Conservation (phyloP, 1,140 invertebrate genomes). For the Mactra quadrangularis region DNA sequence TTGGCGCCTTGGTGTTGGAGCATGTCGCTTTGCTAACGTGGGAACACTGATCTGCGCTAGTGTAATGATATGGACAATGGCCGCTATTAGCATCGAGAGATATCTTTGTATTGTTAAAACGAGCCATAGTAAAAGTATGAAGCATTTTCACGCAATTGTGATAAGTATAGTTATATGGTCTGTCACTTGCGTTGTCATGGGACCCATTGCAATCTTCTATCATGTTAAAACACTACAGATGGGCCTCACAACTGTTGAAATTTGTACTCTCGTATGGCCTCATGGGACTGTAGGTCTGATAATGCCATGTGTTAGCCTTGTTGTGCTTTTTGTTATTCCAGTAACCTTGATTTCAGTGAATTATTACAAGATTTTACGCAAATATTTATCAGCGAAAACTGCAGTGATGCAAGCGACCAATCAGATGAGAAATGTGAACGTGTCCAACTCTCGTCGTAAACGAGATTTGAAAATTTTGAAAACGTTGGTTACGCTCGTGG, state of each 20-base stretch:
- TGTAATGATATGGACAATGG: slow-evolving; percentile 79
- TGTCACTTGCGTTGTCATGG: slow-evolving; percentile 55
- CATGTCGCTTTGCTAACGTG: slow-evolving; percentile 72
- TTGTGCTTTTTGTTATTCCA: slow-evolving; percentile 71
- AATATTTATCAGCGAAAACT: slow-evolving; percentile 65
- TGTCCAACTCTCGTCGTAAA: slow-evolving; percentile 28
- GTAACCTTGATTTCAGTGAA: slow-evolving; percentile 66
- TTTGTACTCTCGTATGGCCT: slow-evolving; percentile 78
- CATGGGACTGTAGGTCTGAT: slow-evolving; percentile 62
- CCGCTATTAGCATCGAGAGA: slow-evolving; percentile 77
- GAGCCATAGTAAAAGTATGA: slow-evolving; percentile 52
- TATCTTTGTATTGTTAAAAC: slow-evolving; percentile 71
- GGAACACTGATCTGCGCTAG: slow-evolving; percentile 70
- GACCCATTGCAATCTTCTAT: slow-evolving; percentile 73
- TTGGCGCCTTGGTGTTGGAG: slow-evolving; percentile 72
- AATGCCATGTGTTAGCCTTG: slow-evolving; percentile 51
- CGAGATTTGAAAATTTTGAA: slow-evolving; percentile 68
- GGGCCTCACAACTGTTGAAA: slow-evolving; percentile 50
- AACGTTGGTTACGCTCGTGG: slow-evolving; percentile 71
- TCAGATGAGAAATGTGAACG: background rate
- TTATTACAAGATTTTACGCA: slow-evolving; percentile 72
- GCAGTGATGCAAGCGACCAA: slow-evolving; percentile 14
- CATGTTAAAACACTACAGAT: slow-evolving; percentile 62
- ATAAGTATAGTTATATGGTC: slow-evolving; percentile 72
- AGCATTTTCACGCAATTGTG: slow-evolving; percentile 56